Evolutionary conservation across 1,140 invertebrate genomes (phyloP).

Genomic region (Triops longicaudatus): DNA sequence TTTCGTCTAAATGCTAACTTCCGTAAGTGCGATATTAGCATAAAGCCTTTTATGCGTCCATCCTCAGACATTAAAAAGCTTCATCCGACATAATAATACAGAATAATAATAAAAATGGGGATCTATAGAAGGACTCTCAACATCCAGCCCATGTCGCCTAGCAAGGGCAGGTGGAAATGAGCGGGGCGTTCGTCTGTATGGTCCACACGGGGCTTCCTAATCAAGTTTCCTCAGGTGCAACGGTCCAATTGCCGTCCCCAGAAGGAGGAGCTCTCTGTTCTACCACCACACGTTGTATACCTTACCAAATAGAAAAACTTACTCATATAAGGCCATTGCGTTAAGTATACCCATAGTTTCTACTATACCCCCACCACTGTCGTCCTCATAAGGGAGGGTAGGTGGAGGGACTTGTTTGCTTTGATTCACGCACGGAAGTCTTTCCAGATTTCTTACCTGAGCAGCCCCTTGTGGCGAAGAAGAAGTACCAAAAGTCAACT

Average conservation of each 20-base stretch:
- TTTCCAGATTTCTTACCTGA: too few species aligned
- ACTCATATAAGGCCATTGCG: conserved; percentile 1
- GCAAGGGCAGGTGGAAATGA: neutral
- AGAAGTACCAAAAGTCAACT: too few species aligned
- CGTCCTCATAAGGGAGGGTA: neutral
- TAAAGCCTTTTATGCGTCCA: too few species aligned
- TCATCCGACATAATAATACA: neutral
- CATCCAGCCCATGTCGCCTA: neutral
- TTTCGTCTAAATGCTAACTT: too few species aligned
- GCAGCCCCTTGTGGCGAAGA: too few species aligned
- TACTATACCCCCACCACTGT: neutral
- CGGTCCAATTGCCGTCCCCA: conserved; percentile 9
- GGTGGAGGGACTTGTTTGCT: too few species aligned
- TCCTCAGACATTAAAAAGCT: neutral
- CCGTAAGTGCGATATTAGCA: too few species aligned
- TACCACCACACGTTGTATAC: neutral
- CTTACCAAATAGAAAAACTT: neutral
- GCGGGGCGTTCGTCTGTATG: conserved; percentile 4
- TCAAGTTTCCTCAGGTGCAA: conserved; percentile 11
- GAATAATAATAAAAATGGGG: neutral
- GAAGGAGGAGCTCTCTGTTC: neutral
- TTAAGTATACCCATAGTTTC: neutral
- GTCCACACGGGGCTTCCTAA: neutral
- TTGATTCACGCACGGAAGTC: too few species aligned
- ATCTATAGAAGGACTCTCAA: neutral